A percentile compares a stretch with the other conserved stretches of the same genome.
These are phyloP conservation scores for Macrochelys suwanniensis DNA, from an alignment of 2,797 vertebrate genomes.

Conservation along the genomic window DNA sequence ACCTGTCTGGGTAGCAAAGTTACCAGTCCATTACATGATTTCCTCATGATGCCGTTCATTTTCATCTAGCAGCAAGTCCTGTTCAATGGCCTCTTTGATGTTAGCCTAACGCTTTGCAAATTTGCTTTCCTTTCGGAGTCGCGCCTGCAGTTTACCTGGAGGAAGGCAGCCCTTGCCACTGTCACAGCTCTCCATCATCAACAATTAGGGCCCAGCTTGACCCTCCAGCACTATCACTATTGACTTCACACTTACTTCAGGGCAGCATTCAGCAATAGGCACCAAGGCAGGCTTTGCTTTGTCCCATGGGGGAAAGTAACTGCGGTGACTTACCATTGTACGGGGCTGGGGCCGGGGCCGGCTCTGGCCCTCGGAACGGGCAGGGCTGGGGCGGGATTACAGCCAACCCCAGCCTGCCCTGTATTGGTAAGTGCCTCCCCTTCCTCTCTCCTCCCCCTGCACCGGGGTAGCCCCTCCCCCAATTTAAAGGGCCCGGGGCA, in stretches of 20 bases:
- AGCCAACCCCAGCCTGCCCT: too few species aligned
- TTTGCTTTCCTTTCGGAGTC: background rate
- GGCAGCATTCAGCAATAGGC: background rate
- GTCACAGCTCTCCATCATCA: background rate
- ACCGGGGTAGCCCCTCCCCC: too few species aligned
- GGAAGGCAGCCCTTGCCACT: background rate
- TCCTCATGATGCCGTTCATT: background rate
- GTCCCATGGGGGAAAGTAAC: too few species aligned
- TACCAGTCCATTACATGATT: background rate
- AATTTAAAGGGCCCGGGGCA: too few species aligned
- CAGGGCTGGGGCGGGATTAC: too few species aligned
- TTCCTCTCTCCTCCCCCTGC: too few species aligned
- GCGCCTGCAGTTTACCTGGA: background rate
- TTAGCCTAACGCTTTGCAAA: background rate
- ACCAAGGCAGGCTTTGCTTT: background rate
- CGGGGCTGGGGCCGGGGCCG: too few species aligned
- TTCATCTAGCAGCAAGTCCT: background rate
- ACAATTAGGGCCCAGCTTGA: background rate
- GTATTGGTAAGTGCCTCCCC: too few species aligned
- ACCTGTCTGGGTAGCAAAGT: background rate
- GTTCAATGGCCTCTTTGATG: background rate
- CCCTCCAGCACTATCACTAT: background rate
- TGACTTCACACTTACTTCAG: background rate
- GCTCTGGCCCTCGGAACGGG: too few species aligned
- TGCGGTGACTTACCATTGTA: too few species aligned